Evolutionary conservation across 2,888 invertebrate species (phyloP).

Genomic region (Tenthredo mesomela): DNA sequence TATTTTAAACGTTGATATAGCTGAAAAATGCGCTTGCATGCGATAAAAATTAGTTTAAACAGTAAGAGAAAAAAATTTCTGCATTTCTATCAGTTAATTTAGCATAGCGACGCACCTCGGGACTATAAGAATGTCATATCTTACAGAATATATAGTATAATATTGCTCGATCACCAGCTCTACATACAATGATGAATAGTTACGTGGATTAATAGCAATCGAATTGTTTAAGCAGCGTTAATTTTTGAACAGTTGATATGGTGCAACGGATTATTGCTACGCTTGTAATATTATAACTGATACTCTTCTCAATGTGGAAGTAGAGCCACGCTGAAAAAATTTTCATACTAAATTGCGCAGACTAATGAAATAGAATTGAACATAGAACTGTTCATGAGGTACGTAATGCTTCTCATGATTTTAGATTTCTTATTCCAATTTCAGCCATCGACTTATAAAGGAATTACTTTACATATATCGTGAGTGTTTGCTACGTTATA

Average conservation of each 20-base stretch:
- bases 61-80: background rate
- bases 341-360: background rate
- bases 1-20: background rate
- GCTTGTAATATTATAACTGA: background rate
- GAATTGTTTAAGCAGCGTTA: background rate
- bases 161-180: background rate
- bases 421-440: background rate
- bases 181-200: background rate
- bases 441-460: background rate
- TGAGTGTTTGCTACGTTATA: slow-evolving; percentile 6
- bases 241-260: background rate
- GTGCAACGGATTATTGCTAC: background rate
- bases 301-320: background rate
- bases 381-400: no score
- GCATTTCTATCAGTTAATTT: background rate
- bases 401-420: no score
- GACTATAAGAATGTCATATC: background rate
- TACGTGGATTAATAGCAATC: background rate
- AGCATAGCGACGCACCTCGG: background rate
- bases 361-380: background rate
- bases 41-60: background rate
- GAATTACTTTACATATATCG: background rate
- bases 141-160: background rate
- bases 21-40: background rate
- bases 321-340: background rate